These are phyloP conservation scores for Prionailurus bengalensis DNA, from an alignment of 2,113 vertebrate species.

Conservation along the genomic window DNA sequence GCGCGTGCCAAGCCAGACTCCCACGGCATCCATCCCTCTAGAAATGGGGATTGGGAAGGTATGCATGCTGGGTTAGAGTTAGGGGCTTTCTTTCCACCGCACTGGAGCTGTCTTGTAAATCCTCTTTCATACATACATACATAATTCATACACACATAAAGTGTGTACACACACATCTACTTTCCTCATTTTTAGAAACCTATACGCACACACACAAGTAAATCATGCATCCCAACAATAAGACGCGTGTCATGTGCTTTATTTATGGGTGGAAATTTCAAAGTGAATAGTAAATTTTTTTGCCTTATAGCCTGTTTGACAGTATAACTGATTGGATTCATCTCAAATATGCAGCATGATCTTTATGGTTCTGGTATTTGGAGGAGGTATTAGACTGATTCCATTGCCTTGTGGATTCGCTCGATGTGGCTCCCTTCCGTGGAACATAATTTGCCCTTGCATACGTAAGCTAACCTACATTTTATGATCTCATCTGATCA, in stretches of 20 bases:
- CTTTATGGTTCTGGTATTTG: constrained; percentile 39
- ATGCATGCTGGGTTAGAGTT: background rate
- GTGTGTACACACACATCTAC: background rate
- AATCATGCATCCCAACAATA: background rate
- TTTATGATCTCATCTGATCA: background rate
- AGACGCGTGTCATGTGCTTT: background rate
- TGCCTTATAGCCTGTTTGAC: constrained; percentile 3
- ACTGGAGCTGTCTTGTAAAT: background rate
- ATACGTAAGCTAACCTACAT: background rate
- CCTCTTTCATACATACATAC: background rate
- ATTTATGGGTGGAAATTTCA: constrained; percentile 17
- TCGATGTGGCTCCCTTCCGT: background rate
- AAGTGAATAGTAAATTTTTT: background rate
- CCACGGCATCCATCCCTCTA: rapidly evolving
- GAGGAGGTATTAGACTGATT: background rate
- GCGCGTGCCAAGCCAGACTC: rapidly evolving
- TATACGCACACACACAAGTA: background rate
- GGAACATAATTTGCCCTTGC: constrained; percentile 36
- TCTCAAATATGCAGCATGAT: background rate
- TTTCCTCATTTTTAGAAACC: background rate
- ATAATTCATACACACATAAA: background rate
- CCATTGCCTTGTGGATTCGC: background rate
- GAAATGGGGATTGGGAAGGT: background rate
- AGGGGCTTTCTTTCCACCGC: background rate
- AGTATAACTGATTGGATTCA: constrained; percentile 38